A percentile compares a stretch with the other conserved stretches of the same genome.
These are phyloP conservation scores for Pyxicephalus adspersus DNA, from an alignment of 2,113 vertebrate species.

Conservation along the genomic window DNA sequence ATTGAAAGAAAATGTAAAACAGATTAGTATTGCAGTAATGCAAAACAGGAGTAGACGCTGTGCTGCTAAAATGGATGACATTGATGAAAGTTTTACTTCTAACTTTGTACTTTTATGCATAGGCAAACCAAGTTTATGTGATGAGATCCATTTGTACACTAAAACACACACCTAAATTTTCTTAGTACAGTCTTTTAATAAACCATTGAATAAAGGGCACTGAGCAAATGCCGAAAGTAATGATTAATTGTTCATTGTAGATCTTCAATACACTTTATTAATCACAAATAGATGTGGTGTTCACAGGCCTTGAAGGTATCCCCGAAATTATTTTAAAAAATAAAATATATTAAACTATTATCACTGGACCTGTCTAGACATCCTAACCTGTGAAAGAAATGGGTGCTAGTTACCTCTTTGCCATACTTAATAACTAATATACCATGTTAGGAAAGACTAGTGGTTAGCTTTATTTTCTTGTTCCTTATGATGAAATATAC, in stretches of 20 bases:
- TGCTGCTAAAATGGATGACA: neutral
- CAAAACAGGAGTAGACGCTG: neutral
- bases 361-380: neutral
- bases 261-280: conserved; percentile 37
- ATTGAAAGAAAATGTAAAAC: conserved; percentile 29
- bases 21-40: conserved; percentile 17
- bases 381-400: neutral
- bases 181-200: conserved; percentile 1
- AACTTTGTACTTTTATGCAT: conserved; percentile 5
- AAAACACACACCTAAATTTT: conserved; percentile 6
- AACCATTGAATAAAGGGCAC: neutral
- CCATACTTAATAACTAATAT: no score
- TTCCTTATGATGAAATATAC: no score
- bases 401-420: no score
- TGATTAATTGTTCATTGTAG: conserved; percentile 42
- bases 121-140: neutral
- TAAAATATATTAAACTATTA: conserved; percentile 19
- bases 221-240: conserved; percentile 2
- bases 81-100: conserved; percentile 10
- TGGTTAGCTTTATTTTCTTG: no score
- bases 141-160: neutral
- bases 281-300: conserved; percentile 14
- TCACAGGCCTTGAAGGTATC: conserved; percentile 32
- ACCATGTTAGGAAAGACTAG: no score
- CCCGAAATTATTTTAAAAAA: conserved; percentile 22